Conservation (phyloP, 2,888 invertebrate species). For the Microctonus brassicae region DNA sequence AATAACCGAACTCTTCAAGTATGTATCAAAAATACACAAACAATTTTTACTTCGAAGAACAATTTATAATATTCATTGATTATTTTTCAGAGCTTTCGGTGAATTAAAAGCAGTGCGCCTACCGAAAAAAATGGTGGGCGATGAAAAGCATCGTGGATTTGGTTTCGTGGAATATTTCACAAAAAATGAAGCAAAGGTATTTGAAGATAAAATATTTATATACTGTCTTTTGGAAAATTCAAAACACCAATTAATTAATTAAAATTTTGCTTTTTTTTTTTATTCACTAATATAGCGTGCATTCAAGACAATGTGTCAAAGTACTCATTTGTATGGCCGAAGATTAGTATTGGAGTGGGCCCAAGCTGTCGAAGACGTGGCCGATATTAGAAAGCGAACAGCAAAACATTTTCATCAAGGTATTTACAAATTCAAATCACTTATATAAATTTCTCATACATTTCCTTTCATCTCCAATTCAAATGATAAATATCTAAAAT, state of each 20-base stretch:
- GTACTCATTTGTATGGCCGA: conserved; percentile 97
- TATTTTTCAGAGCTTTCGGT: conserved; percentile 84
- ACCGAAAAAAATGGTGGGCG: conserved; percentile 88
- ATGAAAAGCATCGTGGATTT: conserved; percentile 92
- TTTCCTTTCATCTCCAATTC: background rate
- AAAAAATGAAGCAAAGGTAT: conserved; percentile 91
- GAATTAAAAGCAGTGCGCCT: conserved; percentile 90
- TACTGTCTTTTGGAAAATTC: background rate
- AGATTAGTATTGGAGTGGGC: conserved; percentile 97
- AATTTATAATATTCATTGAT: conserved; percentile 17
- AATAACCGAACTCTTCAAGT: conserved; percentile 91
- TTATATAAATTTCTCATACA: background rate
- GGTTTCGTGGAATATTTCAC: conserved; percentile 94
- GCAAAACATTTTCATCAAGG: conserved; percentile 76
- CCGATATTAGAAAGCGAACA: conserved; percentile 86
- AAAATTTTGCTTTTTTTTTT: too few species aligned
- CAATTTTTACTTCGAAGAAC: background rate
- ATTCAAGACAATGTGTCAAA: conserved; percentile 92
- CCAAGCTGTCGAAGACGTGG: conserved; percentile 82
- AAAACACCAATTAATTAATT: too few species aligned
- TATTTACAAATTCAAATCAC: conserved; percentile 37
- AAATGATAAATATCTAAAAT: background rate
- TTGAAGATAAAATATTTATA: conserved; percentile 2
- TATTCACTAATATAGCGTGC: conserved; percentile 77
- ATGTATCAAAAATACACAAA: conserved; percentile 57